Percentiles rank a stretch among this genome's conserved stretches.
phyloP scores from a whole-genome alignment of 2,888 invertebrate species.

The Conops quadrifasciatus region DNA sequence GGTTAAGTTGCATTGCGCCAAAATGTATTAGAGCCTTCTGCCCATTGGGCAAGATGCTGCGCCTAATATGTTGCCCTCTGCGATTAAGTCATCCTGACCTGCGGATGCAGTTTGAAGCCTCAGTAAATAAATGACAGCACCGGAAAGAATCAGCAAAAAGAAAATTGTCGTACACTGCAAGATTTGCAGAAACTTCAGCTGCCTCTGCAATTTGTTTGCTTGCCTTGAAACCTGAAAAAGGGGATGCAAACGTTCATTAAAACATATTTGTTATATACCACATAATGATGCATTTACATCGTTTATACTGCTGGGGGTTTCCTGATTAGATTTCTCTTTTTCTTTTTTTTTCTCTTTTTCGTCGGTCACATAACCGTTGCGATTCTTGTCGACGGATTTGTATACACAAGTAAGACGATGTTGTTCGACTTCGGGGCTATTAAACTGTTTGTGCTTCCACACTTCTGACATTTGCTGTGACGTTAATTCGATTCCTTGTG shows the following conservation, averaged over 20 bases:
- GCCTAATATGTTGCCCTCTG: conserved; percentile 34
- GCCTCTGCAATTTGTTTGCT: conserved; percentile 64
- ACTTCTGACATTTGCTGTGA: conserved; percentile 74
- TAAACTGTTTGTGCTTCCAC: conserved; percentile 74
- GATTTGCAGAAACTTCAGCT: conserved; percentile 67
- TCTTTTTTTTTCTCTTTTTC: conserved; percentile 37
- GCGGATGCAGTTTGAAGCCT: conserved; percentile 56
- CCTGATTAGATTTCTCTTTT: conserved; percentile 25
- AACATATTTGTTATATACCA: not conserved
- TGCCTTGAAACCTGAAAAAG: conserved; percentile 63
- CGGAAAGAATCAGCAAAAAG: conserved; percentile 64
- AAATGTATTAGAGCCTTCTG: conserved; percentile 58
- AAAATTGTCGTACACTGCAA: conserved; percentile 68
- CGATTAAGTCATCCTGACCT: conserved; percentile 22
- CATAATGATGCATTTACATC: not conserved
- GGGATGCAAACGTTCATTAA: conserved; percentile 9
- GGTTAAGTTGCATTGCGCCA: conserved; percentile 58
- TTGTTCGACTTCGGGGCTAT: conserved; percentile 71
- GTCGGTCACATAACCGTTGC: conserved; percentile 34
- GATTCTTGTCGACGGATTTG: conserved; percentile 34
- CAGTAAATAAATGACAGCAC: conserved; percentile 65
- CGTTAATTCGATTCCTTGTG: conserved; percentile 67
- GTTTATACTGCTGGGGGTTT: not conserved
- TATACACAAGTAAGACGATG: conserved; percentile 74
- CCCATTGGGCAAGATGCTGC: conserved; percentile 36